Evolutionary conservation across 2,888 invertebrate genomes (phyloP).

Genomic region (Ochlodes sylvanus): DNA sequence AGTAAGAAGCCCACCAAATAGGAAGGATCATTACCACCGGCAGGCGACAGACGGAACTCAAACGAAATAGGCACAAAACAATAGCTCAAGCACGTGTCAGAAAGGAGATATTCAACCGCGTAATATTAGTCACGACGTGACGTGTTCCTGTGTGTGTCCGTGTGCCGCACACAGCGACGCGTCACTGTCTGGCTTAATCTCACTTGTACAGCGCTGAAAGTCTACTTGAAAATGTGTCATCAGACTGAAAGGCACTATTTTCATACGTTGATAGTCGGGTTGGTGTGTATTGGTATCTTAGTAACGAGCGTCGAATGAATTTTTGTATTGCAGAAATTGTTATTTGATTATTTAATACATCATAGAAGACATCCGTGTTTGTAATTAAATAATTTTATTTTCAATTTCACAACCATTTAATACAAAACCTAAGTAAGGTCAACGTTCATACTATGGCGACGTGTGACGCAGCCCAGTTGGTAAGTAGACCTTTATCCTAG

Average conservation of each 20-base stretch:
- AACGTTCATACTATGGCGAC: no score
- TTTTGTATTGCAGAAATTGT: no score
- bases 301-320: no score
- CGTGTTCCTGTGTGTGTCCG: conserved; percentile 29
- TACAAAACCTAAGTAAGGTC: no score
- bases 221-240: conserved; percentile 73
- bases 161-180: conserved; percentile 30
- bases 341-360: no score
- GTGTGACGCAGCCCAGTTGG: no score
- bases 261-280: conserved; percentile 56
- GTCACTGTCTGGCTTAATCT: conserved; percentile 61
- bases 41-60: conserved; percentile 21
- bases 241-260: conserved; percentile 74
- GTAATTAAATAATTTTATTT: no score
- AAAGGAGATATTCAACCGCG: conserved; percentile 30
- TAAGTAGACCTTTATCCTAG: no score
- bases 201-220: conserved; percentile 59
- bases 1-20: conserved; percentile 1
- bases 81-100: conserved; percentile 28
- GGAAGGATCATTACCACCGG: conserved; percentile 28
- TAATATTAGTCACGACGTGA: conserved; percentile 34
- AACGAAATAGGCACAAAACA: conserved; percentile 34
- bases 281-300: conserved; percentile 40
- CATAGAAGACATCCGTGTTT: no score
- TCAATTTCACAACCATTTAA: no score